Base-by-base conservation (phyloP, 2,888 invertebrate genomes). In the Caenorhabditis plicata region DNA sequence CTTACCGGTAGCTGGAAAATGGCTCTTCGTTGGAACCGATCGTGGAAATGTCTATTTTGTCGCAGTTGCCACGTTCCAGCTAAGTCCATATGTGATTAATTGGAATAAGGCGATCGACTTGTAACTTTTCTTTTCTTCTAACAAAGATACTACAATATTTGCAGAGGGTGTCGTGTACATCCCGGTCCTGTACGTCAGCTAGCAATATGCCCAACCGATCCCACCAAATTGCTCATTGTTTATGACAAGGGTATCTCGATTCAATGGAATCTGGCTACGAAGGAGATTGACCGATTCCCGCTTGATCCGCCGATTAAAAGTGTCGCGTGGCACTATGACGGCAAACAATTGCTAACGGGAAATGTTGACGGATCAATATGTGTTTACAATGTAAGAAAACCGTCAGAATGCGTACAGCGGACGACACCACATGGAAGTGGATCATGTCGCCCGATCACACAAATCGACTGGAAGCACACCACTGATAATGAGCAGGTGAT, bases 91-190 rank as follows among this genome's bases (percentile, higher is more conserved):
- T 86, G 88, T 94, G 84, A 93, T 98, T 86, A 95, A 96, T 87
- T 98, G 98, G 98, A 98, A 98, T 87, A 98, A 98, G 86, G 93
- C 95, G 80, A 96, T 98, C 84, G 98, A 96, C 88, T 87, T 94
- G 94, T 96, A 72, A 81, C 83, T 80, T 25, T 36, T 32, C 36
- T 36, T 27, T 45, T 23, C 26, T 46, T 56, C n/a, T 47, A 31
- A 49, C 13, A 5, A 40, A 40, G 4, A 3, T 33, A 17, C 11
- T n/a, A 32, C n/a, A 4, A 13, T 4, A 22, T 27, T 36, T 74
- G 29, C 54, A 77, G 77, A 47, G 69, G 71, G 25, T 79, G 79
- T 47, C 91, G 90, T 85, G 92, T 90, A 76, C 96, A 96, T 86
- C 98, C 98, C 52, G 98, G 98, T 62, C 86, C 91, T 67, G 91